Base-by-base conservation (phyloP, 2,797 vertebrate species). In the Notolepis coatsorum region DNA sequence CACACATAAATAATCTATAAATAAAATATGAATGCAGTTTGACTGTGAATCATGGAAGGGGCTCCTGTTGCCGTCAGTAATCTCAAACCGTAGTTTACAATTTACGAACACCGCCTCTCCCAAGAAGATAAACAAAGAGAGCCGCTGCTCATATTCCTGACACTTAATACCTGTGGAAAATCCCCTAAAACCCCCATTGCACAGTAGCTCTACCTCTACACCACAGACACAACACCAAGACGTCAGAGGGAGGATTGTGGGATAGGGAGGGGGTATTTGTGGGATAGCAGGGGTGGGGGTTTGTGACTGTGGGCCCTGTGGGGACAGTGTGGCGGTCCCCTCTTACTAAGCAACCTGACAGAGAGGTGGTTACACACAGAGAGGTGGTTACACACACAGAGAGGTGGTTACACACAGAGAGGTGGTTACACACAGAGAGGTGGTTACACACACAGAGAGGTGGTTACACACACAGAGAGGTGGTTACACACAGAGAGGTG, bases 101-200 rank as follows among this genome's bases (percentile, higher is more conserved):
- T 68, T 61, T 54, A 50, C 58, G 61, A 61, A 54, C 56, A 51
- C 27, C 39, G 6, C 46, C 25, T 13, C 12, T 58, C 25, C 21
- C 47, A 18, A 25, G 12, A n/a, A 3, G 21, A 54, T 7, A 8
- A 65, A 61, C 65, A 50, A 58, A 58, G 56, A 74, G 23, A 58
- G 37, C 51, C 39, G 45, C 15, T 17, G 2, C 63, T 71, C 17
- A 57, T 68, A 35, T 75, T 79, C 52, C 28, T 21, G 49, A 46
- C 60, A 53, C 28, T 48, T 71, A 74, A 75, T 81, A 74, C 58
- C 61, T 83, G 66, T 62, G 73, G 78, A 81, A 84, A 84, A 75
- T 71, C 73, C 81, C 80, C 55, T 67, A 49, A 79, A 82, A 75
- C 70, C 53, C 55, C 61, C 43, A 47, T n/a, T 79, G n/a, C 54